Percentiles rank a stretch among this genome's conserved stretches.
These are phyloP conservation scores for Hemiprocne comata DNA, from an alignment of 2,113 vertebrate genomes.

Conservation along the genomic window DNA sequence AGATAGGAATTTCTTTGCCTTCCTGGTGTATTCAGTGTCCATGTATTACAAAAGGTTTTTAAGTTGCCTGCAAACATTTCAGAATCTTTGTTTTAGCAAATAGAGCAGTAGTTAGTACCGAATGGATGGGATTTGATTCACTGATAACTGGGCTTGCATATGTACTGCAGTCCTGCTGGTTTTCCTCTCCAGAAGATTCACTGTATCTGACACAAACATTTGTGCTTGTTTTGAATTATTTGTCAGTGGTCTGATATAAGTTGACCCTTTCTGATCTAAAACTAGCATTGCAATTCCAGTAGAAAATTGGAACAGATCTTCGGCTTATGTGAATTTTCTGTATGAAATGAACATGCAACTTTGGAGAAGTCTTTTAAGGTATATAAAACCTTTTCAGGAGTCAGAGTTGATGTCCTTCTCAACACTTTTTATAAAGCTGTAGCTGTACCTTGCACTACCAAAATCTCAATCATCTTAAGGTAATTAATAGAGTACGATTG, in stretches of 20 bases:
- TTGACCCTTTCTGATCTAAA: background rate
- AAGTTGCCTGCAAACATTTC: background rate
- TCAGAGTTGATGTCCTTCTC: background rate
- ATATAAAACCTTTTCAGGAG: background rate
- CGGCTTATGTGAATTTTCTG: background rate
- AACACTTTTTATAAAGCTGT: background rate
- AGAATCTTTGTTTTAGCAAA: background rate
- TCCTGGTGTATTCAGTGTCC: background rate
- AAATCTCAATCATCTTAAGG: background rate
- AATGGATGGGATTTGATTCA: background rate
- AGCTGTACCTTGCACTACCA: background rate
- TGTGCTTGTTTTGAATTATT: background rate
- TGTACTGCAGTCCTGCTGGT: background rate
- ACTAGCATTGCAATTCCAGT: background rate
- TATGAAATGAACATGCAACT: background rate
- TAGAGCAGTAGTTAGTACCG: background rate
- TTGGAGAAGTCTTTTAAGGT: background rate
- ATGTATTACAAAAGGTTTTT: background rate
- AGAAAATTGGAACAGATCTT: background rate
- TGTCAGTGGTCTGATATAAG: background rate
- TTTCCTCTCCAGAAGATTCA: background rate
- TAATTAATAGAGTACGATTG: background rate
- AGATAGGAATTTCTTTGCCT: background rate
- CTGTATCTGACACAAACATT: background rate
- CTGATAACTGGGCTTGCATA: background rate